Percentiles rank a stretch among this genome's conserved stretches.
These are phyloP conservation scores for Muscidifurax raptorellus DNA, from an alignment of 1,140 invertebrate species.

Conservation along the genomic window DNA sequence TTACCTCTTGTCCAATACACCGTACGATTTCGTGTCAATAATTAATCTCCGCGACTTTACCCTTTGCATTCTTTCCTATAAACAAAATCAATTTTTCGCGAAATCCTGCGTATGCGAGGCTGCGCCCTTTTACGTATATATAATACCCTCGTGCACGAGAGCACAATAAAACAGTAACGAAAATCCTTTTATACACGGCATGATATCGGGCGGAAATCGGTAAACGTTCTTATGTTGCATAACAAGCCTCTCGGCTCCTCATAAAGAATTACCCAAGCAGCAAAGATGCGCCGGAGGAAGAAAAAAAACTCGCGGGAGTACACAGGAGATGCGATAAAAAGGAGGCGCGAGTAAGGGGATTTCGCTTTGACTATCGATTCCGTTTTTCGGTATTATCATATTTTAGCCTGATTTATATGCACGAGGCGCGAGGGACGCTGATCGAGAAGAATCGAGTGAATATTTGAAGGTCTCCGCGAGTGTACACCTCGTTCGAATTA, in stretches of 20 bases:
- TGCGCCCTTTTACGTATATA: too few species aligned
- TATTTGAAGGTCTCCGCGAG: neutral
- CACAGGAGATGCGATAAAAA: neutral
- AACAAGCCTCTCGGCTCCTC: neutral
- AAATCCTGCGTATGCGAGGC: neutral
- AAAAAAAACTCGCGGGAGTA: neutral
- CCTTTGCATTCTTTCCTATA: neutral
- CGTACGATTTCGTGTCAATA: neutral
- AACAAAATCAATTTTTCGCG: neutral
- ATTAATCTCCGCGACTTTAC: neutral
- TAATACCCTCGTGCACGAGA: too few species aligned
- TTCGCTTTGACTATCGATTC: constrained; percentile 27
- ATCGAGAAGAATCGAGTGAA: constrained; percentile 8
- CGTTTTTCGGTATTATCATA: constrained; percentile 23
- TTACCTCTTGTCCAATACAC: too few species aligned
- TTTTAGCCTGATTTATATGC: neutral
- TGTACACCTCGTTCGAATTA: neutral
- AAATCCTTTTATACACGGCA: neutral
- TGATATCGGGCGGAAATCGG: neutral
- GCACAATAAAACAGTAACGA: neutral
- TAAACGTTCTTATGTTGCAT: constrained; percentile 15
- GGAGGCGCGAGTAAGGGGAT: neutral
- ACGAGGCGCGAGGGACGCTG: neutral
- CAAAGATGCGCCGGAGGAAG: neutral
- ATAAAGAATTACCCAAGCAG: constrained; percentile 2